Base-by-base conservation (phyloP, 2,113 vertebrate species). In the Coptodon bakossiorum region DNA sequence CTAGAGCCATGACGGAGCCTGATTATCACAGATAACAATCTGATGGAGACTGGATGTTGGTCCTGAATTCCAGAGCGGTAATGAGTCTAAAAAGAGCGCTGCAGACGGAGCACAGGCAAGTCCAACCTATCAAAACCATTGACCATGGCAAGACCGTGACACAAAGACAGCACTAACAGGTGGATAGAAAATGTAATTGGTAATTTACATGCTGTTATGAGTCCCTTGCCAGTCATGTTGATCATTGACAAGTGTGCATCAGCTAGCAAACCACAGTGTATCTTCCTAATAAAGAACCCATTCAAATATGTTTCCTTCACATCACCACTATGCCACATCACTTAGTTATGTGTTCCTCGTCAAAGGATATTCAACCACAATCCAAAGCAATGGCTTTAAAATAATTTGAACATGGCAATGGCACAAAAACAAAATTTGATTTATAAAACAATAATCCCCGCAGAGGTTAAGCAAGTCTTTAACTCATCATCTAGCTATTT, bases 401-500 rank as follows among this genome's bases (percentile, higher is more conserved):
- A 50, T n/a, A 12, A n/a, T 78, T 50, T 50, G 6, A 29, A 50
- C 1, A 5, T 12, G 16, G 43, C 14, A 48, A 16, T 43, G 66
- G 40, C 14, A 45, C 40, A 50, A 50, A 48, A 78, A 68, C 43
- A 50, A 78, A 3, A 31, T 78, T 50, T 50, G 71, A 78, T 78
- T 78, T 50, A 78, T 78, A 12, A 29, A 78, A 78, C 71, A 50
- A 78, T 78, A 50, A 78, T 50, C 16, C 43, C 71, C 3, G 4
- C 14, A 78, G 71, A 31, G 24, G 27, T 78, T 50, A 19, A 78
- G 71, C 71, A 78, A 50, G 71, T 78, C 1, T n/a, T 50, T 31
- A 78, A 19, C 24, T 78, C 27, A 31, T 78, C 43, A 50, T 31
- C 43, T 19, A 6, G 40, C 43, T 73, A 48, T 78, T 50, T 78